phyloP scores from a whole-genome alignment of 2,797 vertebrate species.

The Acipenser transmontanus region DNA sequence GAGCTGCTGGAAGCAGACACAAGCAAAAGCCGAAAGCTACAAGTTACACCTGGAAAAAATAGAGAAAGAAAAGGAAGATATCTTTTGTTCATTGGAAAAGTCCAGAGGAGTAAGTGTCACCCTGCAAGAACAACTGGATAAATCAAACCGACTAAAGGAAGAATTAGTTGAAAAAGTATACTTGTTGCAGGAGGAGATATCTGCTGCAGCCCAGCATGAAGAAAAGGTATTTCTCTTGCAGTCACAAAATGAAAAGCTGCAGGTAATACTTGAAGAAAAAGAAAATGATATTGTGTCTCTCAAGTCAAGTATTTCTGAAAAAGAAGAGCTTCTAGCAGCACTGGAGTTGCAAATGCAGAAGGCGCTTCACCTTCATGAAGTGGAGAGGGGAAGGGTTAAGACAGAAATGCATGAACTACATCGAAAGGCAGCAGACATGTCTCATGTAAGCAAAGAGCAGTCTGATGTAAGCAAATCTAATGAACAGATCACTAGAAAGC shows the following conservation, averaged over 20 bases:
- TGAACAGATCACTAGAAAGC: slow-evolving; percentile 64
- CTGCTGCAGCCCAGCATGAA: slow-evolving; percentile 21
- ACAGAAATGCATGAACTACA: slow-evolving; percentile 37
- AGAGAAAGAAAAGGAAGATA: slow-evolving; percentile 50
- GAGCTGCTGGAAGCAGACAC: slow-evolving; percentile 21
- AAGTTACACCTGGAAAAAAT: slow-evolving; percentile 46
- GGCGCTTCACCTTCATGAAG: slow-evolving; percentile 39
- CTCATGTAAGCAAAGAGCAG: slow-evolving; percentile 38
- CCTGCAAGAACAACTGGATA: slow-evolving; percentile 39
- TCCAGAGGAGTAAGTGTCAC: slow-evolving; percentile 41
- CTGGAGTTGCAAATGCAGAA: slow-evolving; percentile 52
- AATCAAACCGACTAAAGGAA: slow-evolving; percentile 40
- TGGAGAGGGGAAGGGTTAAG: slow-evolving; percentile 37
- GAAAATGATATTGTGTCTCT: slow-evolving; percentile 9
- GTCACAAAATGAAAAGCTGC: slow-evolving; percentile 28
- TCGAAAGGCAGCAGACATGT: slow-evolving; percentile 37
- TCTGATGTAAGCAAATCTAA: slow-evolving; percentile 36
- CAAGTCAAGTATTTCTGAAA: slow-evolving; percentile 39
- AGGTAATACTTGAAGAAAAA: slow-evolving; percentile 34
- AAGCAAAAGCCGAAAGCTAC: slow-evolving; percentile 34
- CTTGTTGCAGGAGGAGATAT: neutral
- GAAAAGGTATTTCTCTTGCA: slow-evolving; percentile 15
- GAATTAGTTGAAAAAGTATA: slow-evolving; percentile 29
- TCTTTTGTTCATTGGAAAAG: slow-evolving; percentile 33
- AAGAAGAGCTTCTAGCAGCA: slow-evolving; percentile 43